These are phyloP conservation scores for Standfussiana lucernea DNA, from an alignment of 2,888 invertebrate genomes.

Conservation along the genomic window DNA sequence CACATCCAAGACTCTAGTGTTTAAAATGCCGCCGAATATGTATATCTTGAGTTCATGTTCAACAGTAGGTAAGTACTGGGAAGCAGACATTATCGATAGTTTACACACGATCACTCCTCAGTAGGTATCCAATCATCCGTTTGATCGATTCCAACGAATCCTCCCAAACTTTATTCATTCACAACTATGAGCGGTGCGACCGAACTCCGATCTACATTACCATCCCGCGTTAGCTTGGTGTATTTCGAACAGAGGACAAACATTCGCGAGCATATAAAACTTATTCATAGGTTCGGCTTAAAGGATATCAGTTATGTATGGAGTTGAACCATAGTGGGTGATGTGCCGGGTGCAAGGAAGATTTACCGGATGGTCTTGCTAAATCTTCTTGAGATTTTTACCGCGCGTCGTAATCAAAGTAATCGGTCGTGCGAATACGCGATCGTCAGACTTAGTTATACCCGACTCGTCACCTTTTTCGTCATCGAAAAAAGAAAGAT, in stretches of 20 bases:
- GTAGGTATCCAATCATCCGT: constrained; percentile 20
- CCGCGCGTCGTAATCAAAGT: neutral
- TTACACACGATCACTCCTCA: neutral
- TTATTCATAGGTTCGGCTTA: constrained; percentile 63
- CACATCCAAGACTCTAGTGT: neutral
- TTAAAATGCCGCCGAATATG: neutral
- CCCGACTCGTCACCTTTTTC: too few relatives aligned
- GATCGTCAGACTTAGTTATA: too few relatives aligned
- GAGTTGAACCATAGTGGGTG: constrained; percentile 21
- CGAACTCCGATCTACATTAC: constrained; percentile 51
- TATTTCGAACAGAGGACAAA: constrained; percentile 61
- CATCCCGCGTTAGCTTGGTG: constrained; percentile 47
- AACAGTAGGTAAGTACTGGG: neutral
- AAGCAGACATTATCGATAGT: neutral
- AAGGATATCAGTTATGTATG: constrained; percentile 55
- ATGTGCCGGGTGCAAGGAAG: neutral
- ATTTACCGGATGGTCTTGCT: neutral
- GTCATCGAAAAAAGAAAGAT: too few relatives aligned
- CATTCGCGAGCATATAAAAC: constrained; percentile 52
- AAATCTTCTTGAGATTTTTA: neutral
- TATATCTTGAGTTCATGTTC: neutral
- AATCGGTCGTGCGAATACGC: neutral
- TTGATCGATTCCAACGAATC: constrained; percentile 15
- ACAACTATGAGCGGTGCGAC: constrained; percentile 18
- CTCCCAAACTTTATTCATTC: constrained; percentile 45